phyloP scores from a whole-genome alignment of 2,888 invertebrate genomes.

The Ormia ochracea region DNA sequence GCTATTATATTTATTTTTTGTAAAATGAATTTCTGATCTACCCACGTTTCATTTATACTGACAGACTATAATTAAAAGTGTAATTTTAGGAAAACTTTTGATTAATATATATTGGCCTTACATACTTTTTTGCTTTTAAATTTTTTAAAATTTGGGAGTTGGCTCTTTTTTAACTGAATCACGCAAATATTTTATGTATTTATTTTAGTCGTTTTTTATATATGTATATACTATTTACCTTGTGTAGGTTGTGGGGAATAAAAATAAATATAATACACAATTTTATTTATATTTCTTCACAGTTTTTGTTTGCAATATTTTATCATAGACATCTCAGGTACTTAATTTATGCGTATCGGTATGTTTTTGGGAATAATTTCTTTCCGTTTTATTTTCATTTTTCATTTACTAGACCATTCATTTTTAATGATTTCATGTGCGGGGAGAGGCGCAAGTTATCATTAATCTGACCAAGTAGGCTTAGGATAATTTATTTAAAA shows the following conservation, averaged over 20 bases:
- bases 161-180: no score
- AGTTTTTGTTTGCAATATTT: neutral
- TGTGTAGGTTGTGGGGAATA: neutral
- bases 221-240: slow-evolving; percentile 1
- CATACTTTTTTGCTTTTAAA: no score
- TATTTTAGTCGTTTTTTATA: neutral
- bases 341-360: neutral
- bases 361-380: neutral
- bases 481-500: no score
- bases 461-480: slow-evolving; percentile 37
- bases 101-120: no score
- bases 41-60: no score
- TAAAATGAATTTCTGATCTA: no score
- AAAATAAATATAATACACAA: slow-evolving; percentile 5
- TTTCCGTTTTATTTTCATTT: neutral
- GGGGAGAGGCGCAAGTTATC: slow-evolving; percentile 38
- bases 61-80: no score
- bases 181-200: neutral
- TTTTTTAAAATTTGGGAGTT: no score
- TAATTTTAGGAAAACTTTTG: no score
- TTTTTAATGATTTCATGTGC: slow-evolving; percentile 38
- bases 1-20: no score
- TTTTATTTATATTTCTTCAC: slow-evolving; percentile 20
- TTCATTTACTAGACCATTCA: neutral
- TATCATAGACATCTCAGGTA: neutral